A percentile compares a stretch with the other conserved stretches of the same genome.
phyloP scores from a whole-genome alignment of 1,140 invertebrate species.

The Zaprionus inermis region DNA sequence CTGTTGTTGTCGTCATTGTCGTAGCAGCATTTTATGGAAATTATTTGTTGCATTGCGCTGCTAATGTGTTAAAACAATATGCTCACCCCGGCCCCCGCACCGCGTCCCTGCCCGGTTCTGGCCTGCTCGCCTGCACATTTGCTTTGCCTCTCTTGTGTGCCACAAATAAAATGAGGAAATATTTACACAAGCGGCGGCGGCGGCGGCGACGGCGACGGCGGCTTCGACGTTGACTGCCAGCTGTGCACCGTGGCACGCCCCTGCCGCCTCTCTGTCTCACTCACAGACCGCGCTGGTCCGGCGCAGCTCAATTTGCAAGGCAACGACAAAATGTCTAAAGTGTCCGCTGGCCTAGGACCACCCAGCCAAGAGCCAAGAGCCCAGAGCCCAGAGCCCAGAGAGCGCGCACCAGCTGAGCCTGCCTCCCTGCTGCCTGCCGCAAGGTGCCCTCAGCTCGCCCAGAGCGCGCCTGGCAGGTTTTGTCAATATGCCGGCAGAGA shows the following conservation, averaged over 20 bases:
- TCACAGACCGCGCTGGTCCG: background rate
- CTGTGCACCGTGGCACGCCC: conserved; percentile 68
- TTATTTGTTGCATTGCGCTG: conserved; percentile 84
- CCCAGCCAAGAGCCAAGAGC: conserved; percentile 48
- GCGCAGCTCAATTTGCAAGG: conserved; percentile 63
- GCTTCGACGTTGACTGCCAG: conserved; percentile 47
- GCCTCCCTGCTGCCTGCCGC: background rate
- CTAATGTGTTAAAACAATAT: conserved; percentile 84
- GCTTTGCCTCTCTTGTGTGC: conserved; percentile 62
- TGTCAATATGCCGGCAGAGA: conserved; percentile 15
- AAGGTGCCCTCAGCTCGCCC: background rate
- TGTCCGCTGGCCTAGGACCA: conserved; percentile 63
- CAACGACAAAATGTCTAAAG: conserved; percentile 72
- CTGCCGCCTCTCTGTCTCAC: conserved; percentile 60
- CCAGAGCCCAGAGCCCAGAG: background rate
- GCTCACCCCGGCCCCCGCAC: conserved; percentile 23
- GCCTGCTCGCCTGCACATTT: conserved; percentile 51
- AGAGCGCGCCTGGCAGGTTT: conserved; percentile 15
- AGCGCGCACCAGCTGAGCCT: background rate
- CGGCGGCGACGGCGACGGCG: conserved; percentile 21
- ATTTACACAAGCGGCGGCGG: conserved; percentile 71
- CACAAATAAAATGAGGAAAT: conserved; percentile 76
- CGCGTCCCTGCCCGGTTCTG: background rate
- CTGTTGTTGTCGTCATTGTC: conserved; percentile 41
- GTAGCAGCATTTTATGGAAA: conserved; percentile 78